Evolutionary conservation across 2,797 vertebrate genomes (phyloP).

Genomic region (Spinibarbus caldwelli): DNA sequence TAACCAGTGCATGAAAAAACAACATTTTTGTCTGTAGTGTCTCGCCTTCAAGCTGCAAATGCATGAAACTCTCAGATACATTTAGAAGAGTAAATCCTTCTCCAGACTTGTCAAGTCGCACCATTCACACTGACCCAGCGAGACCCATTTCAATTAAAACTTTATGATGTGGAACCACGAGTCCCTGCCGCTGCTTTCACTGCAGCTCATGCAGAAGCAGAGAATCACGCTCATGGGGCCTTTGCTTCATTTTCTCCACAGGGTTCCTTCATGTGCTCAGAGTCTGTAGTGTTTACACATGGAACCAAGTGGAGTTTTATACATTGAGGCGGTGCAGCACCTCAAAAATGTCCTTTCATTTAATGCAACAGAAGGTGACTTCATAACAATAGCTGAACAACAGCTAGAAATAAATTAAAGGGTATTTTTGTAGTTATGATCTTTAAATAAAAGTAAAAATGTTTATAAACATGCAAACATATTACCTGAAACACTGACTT

Average conservation of each 20-base stretch:
- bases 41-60: neutral
- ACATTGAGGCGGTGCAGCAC: no score
- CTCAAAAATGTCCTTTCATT: neutral
- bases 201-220: slow-evolving; percentile 16
- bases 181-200: no score
- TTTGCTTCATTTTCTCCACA: no score
- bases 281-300: no score
- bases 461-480: no score
- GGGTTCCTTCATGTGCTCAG: neutral
- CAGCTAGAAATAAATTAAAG: neutral
- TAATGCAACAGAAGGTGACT: no score
- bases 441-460: no score
- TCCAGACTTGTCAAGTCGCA: neutral
- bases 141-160: neutral
- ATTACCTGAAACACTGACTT: no score
- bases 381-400: neutral
- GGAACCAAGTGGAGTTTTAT: no score
- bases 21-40: no score
- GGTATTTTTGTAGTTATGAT: no score
- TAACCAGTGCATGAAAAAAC: neutral
- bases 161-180: slow-evolving; percentile 3
- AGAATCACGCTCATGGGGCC: no score
- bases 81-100: neutral
- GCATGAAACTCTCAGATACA: neutral
- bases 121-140: neutral